Evolutionary conservation across 1,140 invertebrate species (phyloP), one percentile per base, ranked within the genome.

Genomic region (Nomia melanderi): DNA sequence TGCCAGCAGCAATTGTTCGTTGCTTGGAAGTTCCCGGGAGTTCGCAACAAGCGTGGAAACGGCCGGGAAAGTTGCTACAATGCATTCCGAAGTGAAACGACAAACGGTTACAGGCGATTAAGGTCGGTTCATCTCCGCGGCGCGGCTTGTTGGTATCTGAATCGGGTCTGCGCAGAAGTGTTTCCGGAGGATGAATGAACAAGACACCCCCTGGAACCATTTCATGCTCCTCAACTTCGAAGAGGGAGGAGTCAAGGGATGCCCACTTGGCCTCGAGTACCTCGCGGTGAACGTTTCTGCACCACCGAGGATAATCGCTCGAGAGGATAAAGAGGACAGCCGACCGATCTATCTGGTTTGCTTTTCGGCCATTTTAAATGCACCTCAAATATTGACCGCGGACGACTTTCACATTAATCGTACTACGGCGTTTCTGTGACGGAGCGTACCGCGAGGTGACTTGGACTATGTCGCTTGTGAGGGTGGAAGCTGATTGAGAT

Each of bases 151-250:
- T 65, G 66, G 83, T 78, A 84, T 88, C 88, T 88, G 84, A 88
- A 86, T 87, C 88, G 85, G 89, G 85, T 81, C 86, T 81, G 87
- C 81, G 81, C 79, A 85, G 77, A 88, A 87, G 85, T 84, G 86
- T 86, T 91, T 91, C 89, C 88, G 88, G 86, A 67, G 83, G 83
- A 87, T 89, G 89, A 90, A 90, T 90, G 87, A 90, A 83, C 57
- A 79, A 72, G 74, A 78, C 65, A 74, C 71, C 80, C n/a, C 80
- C 77, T 53, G 80, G 41, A 77, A 56, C 77, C 81, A 71, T 83
- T 81, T 85, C 54, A 66, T 53, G 60, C 54, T 66, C 66, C 63
- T 82, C 71, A 71, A 84, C 83, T 87, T 87, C 75, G 76, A 73
- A 62, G 66, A 76, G 71, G 66, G 64, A 77, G 83, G 78, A 89